These are phyloP conservation scores for Rhagoletis pomonella DNA, from an alignment of 1,140 invertebrate species.

Conservation along the genomic window DNA sequence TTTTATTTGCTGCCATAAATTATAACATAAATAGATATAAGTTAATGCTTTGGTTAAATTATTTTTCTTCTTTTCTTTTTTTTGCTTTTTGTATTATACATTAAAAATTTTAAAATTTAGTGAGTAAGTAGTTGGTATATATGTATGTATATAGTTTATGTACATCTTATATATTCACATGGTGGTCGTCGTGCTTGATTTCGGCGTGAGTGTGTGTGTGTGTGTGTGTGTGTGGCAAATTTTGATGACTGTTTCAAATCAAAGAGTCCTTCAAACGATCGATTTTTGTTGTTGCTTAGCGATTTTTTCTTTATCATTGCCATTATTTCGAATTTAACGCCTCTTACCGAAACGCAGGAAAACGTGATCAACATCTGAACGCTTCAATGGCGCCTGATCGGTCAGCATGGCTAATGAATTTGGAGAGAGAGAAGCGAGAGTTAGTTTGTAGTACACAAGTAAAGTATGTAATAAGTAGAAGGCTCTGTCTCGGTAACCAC, in stretches of 20 bases:
- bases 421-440: slow-evolving; percentile 25
- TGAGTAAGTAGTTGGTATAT: neutral
- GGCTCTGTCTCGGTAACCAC: too few species aligned
- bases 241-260: neutral
- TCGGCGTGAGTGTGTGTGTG: too few species aligned
- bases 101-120: too few species aligned
- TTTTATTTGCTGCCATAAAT: neutral
- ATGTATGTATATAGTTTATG: neutral
- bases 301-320: neutral
- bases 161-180: slow-evolving; percentile 10
- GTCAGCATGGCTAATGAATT: slow-evolving; percentile 67
- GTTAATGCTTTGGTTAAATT: slow-evolving; percentile 2
- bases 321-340: slow-evolving; percentile 62
- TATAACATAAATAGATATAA: neutral
- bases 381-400: slow-evolving; percentile 75
- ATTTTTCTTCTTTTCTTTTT: too few species aligned
- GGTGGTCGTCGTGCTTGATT: slow-evolving; percentile 36
- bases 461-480: too few species aligned
- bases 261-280: neutral
- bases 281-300: neutral
- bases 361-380: slow-evolving; percentile 86
- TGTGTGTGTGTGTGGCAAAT: neutral
- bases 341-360: slow-evolving; percentile 84
- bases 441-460: too few species aligned
- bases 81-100: too few species aligned